Base-by-base conservation (phyloP, 2,888 invertebrate genomes). In the Calameuta pallipes region DNA sequence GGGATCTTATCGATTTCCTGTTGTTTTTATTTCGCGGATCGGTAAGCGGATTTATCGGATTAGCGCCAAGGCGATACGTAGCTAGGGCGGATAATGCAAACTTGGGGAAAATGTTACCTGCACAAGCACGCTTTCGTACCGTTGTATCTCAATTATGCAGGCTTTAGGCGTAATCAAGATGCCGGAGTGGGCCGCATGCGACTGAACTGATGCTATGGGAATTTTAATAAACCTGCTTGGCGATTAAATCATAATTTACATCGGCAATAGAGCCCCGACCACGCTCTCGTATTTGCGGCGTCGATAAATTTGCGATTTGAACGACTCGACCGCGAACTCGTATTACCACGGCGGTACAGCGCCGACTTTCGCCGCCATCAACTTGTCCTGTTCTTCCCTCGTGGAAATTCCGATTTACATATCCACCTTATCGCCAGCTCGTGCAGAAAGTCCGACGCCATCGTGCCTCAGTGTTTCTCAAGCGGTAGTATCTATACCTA, bases 271-370 rank as follows among this genome's bases (percentile, higher is more conserved):
- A 69, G 33, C 37, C 31, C 41, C 41, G 73, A 33, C 74, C 33
- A 31, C 71, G 71, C 71, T 71, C 78, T 75, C 79, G 77, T 80
- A 78, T 79, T 78, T 79, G 77, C 79, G 79, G 78, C 80, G 78
- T 79, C 82, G 82, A 83, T 84, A 85, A 84, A 84, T 84, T 85
- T 79, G 82, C 84, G 83, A 84, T 82, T 83, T 83, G 83, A 82
- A 82, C 82, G 83, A 84, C 80, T 83, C 80, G 41, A 41, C 41
- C 41, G 41, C 41, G 41, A 41, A 41, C 41, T 41, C 41, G 41
- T 41, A 41, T 41, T 41, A 41, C 41, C 41, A 23, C 41, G 41
- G 41, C 41, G 41, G 41, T 41, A 41, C 23, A 41, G 41, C 41
- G 41, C 41, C 6, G 41, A 41, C 41, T 41, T 41, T 41, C 41